Evolutionary conservation across 2,113 vertebrate species (phyloP).

Genomic region (Centropus bengalensis): DNA sequence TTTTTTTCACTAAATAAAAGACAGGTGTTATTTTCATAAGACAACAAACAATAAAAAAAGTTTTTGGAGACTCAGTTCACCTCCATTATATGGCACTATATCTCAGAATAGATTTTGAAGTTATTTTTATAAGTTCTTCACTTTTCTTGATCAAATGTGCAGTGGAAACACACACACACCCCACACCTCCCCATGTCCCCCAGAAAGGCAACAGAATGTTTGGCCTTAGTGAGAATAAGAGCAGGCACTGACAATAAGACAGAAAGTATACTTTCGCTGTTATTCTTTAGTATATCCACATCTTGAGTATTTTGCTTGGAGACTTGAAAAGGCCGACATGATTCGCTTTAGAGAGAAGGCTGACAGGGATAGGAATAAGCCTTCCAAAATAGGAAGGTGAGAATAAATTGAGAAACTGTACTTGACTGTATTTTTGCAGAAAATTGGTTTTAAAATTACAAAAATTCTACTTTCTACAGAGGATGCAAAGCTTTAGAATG

Average conservation of each 20-base stretch:
- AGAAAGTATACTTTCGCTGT: background rate
- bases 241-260: background rate
- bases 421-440: background rate
- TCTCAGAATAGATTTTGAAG: background rate
- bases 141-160: background rate
- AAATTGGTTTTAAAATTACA: background rate
- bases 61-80: background rate
- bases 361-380: background rate
- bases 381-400: background rate
- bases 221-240: background rate
- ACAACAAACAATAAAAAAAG: background rate
- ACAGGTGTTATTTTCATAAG: background rate
- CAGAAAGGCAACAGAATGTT: background rate
- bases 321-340: background rate
- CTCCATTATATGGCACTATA: rapidly evolving
- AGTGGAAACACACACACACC: background rate
- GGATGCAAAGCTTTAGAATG: background rate
- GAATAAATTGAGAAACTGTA: background rate
- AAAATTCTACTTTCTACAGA: background rate
- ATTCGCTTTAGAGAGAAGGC: background rate
- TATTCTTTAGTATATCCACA: background rate
- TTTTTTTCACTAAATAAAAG: background rate
- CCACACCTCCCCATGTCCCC: no score
- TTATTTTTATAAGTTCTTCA: background rate
- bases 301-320: background rate